Conservation (phyloP, 2,113 vertebrate genomes). For the Tauraco erythrolophus region DNA sequence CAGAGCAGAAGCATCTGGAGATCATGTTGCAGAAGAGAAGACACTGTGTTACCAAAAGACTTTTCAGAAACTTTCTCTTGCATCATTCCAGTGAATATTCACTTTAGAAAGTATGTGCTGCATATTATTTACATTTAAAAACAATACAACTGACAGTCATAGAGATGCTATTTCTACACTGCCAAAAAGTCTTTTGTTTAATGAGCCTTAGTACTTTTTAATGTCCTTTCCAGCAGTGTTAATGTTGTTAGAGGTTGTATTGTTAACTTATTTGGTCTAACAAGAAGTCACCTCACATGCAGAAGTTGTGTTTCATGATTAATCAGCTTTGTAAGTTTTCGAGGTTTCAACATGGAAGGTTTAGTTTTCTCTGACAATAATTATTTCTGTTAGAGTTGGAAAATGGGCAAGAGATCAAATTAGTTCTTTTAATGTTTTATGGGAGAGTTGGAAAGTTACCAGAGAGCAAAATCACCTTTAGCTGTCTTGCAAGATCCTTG, state of each 20-base stretch:
- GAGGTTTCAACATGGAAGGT: neutral
- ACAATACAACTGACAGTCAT: accelerated
- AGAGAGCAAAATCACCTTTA: neutral
- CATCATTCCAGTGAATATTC: neutral
- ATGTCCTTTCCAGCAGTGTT: neutral
- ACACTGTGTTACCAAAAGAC: neutral
- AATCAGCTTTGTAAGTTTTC: neutral
- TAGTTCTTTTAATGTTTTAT: neutral
- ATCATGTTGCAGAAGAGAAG: neutral
- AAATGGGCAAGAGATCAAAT: neutral
- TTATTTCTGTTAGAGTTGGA: neutral
- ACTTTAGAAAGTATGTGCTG: accelerated
- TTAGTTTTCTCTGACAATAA: neutral
- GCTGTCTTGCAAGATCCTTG: neutral
- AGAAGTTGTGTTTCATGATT: neutral
- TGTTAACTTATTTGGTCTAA: neutral
- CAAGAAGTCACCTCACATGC: neutral
- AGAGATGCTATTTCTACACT: neutral
- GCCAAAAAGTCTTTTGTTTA: neutral
- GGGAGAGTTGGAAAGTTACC: neutral
- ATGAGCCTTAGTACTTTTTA: neutral
- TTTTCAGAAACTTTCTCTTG: neutral
- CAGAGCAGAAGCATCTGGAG: neutral
- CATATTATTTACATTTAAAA: neutral
- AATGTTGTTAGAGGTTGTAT: neutral